Evolutionary conservation across 2,888 invertebrate genomes (phyloP).

Genomic region (Rhingia campestris): DNA sequence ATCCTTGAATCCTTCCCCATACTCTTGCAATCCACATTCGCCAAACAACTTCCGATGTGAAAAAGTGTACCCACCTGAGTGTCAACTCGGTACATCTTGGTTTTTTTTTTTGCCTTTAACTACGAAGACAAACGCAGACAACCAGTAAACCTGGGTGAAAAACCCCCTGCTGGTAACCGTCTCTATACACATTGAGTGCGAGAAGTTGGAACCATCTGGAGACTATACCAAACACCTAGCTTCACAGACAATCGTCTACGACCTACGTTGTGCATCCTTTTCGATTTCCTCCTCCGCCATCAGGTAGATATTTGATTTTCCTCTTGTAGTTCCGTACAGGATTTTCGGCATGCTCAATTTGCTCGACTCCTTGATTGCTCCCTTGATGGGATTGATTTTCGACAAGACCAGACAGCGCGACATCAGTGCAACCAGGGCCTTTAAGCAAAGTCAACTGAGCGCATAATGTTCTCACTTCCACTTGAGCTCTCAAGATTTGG

Average conservation of each 20-base stretch:
- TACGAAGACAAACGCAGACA: constrained; percentile 71
- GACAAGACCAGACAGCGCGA: constrained; percentile 25
- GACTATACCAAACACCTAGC: constrained; percentile 37
- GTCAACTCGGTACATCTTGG: constrained; percentile 63
- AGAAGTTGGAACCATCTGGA: constrained; percentile 56
- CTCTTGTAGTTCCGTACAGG: constrained; percentile 47
- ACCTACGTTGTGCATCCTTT: constrained; percentile 44
- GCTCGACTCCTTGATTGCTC: constrained; percentile 71
- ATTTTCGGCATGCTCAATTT: constrained; percentile 73
- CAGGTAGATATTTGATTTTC: constrained; percentile 57
- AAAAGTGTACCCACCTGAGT: constrained; percentile 63
- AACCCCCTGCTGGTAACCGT: background rate
- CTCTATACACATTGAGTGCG: constrained; percentile 43
- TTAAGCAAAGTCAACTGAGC: constrained; percentile 66
- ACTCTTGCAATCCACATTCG: constrained; percentile 47
- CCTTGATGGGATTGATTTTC: constrained; percentile 73
- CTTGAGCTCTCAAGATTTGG: constrained; percentile 72
- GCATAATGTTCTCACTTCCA: constrained; percentile 73
- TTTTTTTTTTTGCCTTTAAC: constrained; percentile 34
- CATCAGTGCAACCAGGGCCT: constrained; percentile 11
- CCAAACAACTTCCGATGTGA: constrained; percentile 53
- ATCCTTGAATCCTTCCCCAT: constrained; percentile 9
- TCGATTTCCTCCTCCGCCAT: constrained; percentile 55
- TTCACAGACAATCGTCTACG: constrained; percentile 33
- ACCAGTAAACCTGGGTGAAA: constrained; percentile 15